Base-by-base conservation (phyloP, 64 coral and sea anemone species). In the Dendrophyllia cribrosa region DNA sequence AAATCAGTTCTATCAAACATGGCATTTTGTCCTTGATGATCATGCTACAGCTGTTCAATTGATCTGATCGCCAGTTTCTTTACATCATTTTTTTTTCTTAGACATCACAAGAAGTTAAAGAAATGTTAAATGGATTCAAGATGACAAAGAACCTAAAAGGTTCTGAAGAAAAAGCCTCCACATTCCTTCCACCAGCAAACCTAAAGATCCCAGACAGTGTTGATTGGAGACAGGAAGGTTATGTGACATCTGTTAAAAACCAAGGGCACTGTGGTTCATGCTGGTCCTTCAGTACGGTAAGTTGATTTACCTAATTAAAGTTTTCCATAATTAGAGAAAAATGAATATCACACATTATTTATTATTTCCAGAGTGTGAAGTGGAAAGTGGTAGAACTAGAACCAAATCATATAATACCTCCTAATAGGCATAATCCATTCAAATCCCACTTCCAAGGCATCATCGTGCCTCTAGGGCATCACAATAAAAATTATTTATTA, bases 281-380 rank as follows among this genome's bases (percentile, higher is more conserved):
- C 70, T 98, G 97, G 97, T 86, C 97, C 22, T 98, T 98, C 59
- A 98, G 97, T 71, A 79, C 97, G 7, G 95, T 96, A 65, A 93
- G 93, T 90, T 12, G 70, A 72, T 64, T 64, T 64, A 13, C 14
- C 14, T 64, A 1, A 58, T 58, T 34, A 34, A 34, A 34, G 34
- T 34, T 34, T 34, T 34, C 34, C 34, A 34, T 34, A 34, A 34
- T 34, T 1, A 34, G 34, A 34, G 34, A 34, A 34, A 34, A 34
- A 34, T 34, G 34, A 34, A 34, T 34, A 34, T 34, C 34, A 2
- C 34, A 34, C 34, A 34, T 34, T 34, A 34, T 34, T 34, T 34
- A 34, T 1, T 34, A 34, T 34, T 34, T 34, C 34, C 34, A 34
- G 0, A 34, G 34, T 34, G 34, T 34, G 34, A 34, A 34, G 34